phyloP scores from a whole-genome alignment of 2,888 invertebrate genomes.

The Patella ulyssiponensis region DNA sequence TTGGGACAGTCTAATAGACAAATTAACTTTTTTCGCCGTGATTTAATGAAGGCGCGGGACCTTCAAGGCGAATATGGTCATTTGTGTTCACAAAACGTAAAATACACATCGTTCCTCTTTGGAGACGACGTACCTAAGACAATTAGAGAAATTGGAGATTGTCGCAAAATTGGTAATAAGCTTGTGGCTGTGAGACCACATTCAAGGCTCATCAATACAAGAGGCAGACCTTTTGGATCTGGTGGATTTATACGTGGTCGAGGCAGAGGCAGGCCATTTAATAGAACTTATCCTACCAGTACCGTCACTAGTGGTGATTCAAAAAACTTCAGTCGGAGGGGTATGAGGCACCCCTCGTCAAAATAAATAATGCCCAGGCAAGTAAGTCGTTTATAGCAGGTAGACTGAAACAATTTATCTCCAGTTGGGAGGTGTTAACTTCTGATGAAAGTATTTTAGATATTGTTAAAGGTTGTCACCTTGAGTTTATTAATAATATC shows the following conservation, averaged over 20 bases:
- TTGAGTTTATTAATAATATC: not conserved
- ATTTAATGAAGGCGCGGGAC: not conserved
- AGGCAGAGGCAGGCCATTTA: too few relatives aligned
- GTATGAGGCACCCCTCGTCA: too few relatives aligned
- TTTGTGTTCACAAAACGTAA: too few relatives aligned
- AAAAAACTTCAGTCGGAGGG: too few relatives aligned
- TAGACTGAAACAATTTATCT: not conserved
- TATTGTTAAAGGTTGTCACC: not conserved
- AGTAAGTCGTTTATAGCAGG: conserved; percentile 12
- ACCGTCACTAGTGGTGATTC: too few relatives aligned
- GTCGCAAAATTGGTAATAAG: too few relatives aligned
- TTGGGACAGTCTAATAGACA: conserved; percentile 12
- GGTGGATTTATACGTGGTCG: too few relatives aligned
- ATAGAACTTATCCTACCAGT: not conserved
- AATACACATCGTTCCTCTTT: too few relatives aligned
- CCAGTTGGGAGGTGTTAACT: not conserved
- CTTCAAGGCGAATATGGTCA: not conserved
- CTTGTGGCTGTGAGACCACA: too few relatives aligned
- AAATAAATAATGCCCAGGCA: not conserved
- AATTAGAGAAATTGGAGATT: not conserved
- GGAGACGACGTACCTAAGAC: not conserved
- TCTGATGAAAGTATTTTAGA: not conserved
- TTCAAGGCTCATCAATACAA: not conserved
- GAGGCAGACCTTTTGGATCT: too few relatives aligned
- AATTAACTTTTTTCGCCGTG: not conserved